A percentile compares a stretch with the other conserved stretches of the same genome.
These are phyloP conservation scores for Eumeta japonica DNA, from an alignment of 1,140 invertebrate species.

Conservation along the genomic window DNA sequence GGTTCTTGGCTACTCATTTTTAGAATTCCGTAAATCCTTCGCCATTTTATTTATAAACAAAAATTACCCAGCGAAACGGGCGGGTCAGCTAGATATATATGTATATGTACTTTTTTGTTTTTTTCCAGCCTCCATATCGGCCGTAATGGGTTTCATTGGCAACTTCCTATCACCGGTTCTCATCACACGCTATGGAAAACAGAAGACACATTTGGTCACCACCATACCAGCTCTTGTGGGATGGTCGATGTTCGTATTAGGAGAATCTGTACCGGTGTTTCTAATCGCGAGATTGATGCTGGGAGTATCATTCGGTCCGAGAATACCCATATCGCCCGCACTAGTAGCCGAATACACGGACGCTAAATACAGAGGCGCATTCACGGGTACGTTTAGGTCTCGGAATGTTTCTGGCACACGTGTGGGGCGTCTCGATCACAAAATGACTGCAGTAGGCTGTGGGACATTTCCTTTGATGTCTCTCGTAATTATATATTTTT, in stretches of 20 bases:
- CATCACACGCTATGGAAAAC: conserved; percentile 39
- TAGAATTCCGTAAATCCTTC: too few species aligned
- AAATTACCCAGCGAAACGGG: too few species aligned
- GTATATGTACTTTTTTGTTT: conserved; percentile 8
- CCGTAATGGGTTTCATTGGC: conserved; percentile 44
- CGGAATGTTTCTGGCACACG: conserved; percentile 41
- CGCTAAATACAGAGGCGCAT: conserved; percentile 42
- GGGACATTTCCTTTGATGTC: conserved; percentile 37
- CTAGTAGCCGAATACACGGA: conserved; percentile 47
- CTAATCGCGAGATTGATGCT: conserved; percentile 37
- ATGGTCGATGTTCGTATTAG: conserved; percentile 40
- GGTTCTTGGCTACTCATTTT: too few species aligned
- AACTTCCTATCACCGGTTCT: conserved; percentile 46
- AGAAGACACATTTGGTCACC: conserved; percentile 39
- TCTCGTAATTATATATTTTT: conserved; percentile 43
- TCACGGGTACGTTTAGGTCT: conserved; percentile 39
- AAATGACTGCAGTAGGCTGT: conserved; percentile 38
- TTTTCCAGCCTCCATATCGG: conserved; percentile 40
- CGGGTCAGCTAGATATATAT: too few species aligned
- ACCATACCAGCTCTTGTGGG: conserved; percentile 41
- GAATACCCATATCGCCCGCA: conserved; percentile 43
- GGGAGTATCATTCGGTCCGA: conserved; percentile 35
- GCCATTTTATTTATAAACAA: too few species aligned
- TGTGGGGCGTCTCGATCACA: conserved; percentile 44
- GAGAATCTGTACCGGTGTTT: conserved; percentile 35